Evolutionary conservation across 2,797 vertebrate species (phyloP).

Genomic region (Anas georgica): DNA sequence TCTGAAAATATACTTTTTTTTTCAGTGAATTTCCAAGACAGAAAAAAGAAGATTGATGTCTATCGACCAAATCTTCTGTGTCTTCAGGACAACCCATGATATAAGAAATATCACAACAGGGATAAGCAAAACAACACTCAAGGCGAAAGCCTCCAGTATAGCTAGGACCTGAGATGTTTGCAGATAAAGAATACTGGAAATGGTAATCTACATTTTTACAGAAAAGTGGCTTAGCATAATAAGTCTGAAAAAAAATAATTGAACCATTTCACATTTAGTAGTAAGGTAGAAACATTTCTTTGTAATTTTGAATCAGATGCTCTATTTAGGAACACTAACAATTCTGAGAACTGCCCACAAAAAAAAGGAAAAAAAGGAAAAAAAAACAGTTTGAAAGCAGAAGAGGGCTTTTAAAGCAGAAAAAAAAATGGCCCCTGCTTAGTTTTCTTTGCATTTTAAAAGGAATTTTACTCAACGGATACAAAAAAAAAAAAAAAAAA

Average conservation of each 20-base stretch:
- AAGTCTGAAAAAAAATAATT: not conserved
- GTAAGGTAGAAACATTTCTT: not conserved
- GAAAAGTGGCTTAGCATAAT: not conserved
- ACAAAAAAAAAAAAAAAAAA: not conserved
- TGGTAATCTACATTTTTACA: not conserved
- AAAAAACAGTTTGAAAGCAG: not conserved
- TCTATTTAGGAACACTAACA: not conserved
- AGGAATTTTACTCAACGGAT: not conserved
- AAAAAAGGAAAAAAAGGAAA: not conserved
- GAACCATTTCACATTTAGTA: not conserved
- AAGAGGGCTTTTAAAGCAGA: not conserved
- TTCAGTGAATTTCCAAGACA: not conserved
- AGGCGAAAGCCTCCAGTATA: not conserved
- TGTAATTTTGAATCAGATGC: not conserved
- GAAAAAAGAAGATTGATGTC: not conserved
- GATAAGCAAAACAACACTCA: not conserved
- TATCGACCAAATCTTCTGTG: not conserved
- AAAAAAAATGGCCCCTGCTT: not conserved
- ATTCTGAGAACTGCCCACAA: not conserved
- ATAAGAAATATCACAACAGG: not conserved
- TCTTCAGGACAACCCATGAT: not conserved
- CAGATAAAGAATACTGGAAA: not conserved
- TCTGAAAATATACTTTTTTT: not conserved
- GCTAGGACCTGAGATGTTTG: not conserved
- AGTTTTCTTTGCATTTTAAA: not conserved